Conservation (phyloP, 1,140 invertebrate genomes). For the Cotesia chilonis region DNA sequence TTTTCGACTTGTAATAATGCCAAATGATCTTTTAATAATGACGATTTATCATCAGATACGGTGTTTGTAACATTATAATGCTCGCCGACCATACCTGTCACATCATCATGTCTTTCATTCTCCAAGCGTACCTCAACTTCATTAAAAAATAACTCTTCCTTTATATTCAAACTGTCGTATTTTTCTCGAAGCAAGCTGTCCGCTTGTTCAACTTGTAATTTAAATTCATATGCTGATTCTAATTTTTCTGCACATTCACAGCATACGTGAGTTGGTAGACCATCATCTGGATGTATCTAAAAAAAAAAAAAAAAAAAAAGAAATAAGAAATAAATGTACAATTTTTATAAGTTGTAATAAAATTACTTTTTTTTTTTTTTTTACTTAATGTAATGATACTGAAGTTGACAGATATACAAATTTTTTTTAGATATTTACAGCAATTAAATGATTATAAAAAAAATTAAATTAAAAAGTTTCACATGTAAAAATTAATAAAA, state of each 20-base stretch:
- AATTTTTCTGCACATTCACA: slow-evolving; percentile 69
- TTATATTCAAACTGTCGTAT: slow-evolving; percentile 59
- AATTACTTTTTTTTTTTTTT: too few relatives aligned
- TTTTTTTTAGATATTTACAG: too few relatives aligned
- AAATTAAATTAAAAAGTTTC: too few relatives aligned
- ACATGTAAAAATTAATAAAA: too few relatives aligned
- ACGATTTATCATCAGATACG: slow-evolving; percentile 42
- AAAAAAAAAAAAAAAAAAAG: slow-evolving; percentile 40
- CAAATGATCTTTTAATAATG: slow-evolving; percentile 56
- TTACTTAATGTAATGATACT: too few relatives aligned
- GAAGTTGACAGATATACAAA: too few relatives aligned
- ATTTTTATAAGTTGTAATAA: too few relatives aligned
- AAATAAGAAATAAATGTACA: too few relatives aligned
- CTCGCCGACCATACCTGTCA: slow-evolving; percentile 42
- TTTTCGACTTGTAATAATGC: slow-evolving; percentile 55
- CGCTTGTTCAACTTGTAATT: slow-evolving; percentile 71
- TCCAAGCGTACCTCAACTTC: slow-evolving; percentile 60
- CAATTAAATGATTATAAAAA: too few relatives aligned
- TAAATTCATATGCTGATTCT: slow-evolving; percentile 72
- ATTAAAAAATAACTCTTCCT: slow-evolving; percentile 61
- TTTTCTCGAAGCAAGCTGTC: slow-evolving; percentile 67
- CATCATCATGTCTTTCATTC: slow-evolving; percentile 43
- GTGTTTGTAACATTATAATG: slow-evolving; percentile 46
- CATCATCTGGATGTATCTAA: slow-evolving; percentile 69
- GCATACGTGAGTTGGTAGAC: slow-evolving; percentile 72